Evolutionary conservation across 2,113 vertebrate species (phyloP).

Genomic region (Cettia cetti): DNA sequence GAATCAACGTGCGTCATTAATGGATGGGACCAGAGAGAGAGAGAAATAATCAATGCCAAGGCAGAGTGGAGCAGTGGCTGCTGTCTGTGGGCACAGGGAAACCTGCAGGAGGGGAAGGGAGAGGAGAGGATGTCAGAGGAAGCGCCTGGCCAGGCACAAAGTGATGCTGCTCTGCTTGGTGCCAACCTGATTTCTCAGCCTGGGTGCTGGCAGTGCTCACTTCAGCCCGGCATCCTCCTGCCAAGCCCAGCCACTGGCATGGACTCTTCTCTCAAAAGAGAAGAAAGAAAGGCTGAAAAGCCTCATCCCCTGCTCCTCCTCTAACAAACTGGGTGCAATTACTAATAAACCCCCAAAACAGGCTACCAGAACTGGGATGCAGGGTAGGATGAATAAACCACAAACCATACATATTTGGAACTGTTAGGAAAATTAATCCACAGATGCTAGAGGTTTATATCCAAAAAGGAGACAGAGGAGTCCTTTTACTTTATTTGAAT

Average conservation of each 20-base stretch:
- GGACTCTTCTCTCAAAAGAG: neutral
- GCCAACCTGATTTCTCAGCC: neutral
- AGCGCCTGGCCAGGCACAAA: accelerated
- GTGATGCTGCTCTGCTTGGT: neutral
- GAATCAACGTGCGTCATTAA: slow-evolving; percentile 14
- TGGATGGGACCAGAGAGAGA: neutral
- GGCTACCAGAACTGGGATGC: neutral
- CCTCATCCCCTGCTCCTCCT: neutral
- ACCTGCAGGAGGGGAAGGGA: neutral
- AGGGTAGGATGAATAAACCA: neutral
- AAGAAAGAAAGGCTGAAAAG: neutral
- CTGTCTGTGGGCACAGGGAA: neutral
- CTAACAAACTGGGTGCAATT: neutral
- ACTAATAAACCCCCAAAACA: neutral
- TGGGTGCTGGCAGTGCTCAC: neutral
- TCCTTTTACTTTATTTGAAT: no score
- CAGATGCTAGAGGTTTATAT: no score
- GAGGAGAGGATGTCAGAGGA: neutral
- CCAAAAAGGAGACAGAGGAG: no score
- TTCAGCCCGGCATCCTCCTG: neutral
- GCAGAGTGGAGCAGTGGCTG: neutral
- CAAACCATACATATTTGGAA: neutral
- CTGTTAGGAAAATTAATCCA: no score
- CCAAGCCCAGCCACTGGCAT: neutral
- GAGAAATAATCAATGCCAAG: slow-evolving; percentile 41